Evolutionary conservation across 2,888 invertebrate species (phyloP).

Genomic region (Cinara cedri): DNA sequence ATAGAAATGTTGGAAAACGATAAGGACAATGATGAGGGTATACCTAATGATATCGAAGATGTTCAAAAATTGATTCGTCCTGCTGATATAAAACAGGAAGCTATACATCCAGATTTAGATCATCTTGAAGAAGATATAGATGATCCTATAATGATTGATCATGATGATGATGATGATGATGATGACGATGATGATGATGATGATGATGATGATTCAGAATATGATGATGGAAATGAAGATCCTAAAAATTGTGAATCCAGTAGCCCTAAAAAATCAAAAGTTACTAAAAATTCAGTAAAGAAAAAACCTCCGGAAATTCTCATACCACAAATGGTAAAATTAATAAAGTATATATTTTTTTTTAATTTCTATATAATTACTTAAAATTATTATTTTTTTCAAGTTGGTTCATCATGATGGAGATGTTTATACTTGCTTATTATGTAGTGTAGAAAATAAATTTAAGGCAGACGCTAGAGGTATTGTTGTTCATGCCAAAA

Average conservation of each 20-base stretch:
- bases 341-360: not conserved
- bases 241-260: slow-evolving; percentile 58
- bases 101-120: slow-evolving; percentile 55
- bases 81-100: slow-evolving; percentile 52
- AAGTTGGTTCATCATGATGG: slow-evolving; percentile 63
- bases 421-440: slow-evolving; percentile 67
- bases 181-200: slow-evolving; percentile 59
- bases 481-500: slow-evolving; percentile 71
- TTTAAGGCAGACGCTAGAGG: slow-evolving; percentile 67
- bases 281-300: slow-evolving; percentile 38
- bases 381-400: slow-evolving; percentile 28
- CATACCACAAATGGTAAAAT: slow-evolving; percentile 61
- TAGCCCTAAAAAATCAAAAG: slow-evolving; percentile 58
- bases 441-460: slow-evolving; percentile 64
- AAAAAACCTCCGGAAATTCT: slow-evolving; percentile 59
- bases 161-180: slow-evolving; percentile 59
- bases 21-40: slow-evolving; percentile 61
- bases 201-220: slow-evolving; percentile 60
- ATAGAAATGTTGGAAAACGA: slow-evolving; percentile 61
- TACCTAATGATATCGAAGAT: slow-evolving; percentile 58
- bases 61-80: slow-evolving; percentile 41
- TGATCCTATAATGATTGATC: slow-evolving; percentile 59
- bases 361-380: slow-evolving; percentile 42
- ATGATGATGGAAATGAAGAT: slow-evolving; percentile 59
- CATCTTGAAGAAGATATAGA: slow-evolving; percentile 59